Percentiles rank a stretch among this genome's conserved stretches.
phyloP scores from a whole-genome alignment of 2,888 invertebrate genomes.

The Sarcophaga subvicina region DNA sequence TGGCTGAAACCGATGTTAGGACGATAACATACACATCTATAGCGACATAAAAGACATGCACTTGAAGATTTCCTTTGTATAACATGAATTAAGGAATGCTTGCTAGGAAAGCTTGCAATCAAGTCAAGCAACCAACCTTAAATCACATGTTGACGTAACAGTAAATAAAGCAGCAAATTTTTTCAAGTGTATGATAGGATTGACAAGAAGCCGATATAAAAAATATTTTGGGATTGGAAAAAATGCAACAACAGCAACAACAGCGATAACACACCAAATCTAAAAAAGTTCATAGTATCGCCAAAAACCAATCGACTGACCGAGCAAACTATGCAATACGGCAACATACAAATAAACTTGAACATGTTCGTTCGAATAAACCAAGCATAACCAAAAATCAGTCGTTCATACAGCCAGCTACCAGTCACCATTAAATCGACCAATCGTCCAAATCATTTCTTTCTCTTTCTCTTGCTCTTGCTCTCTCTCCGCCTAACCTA shows the following conservation, averaged over 20 bases:
- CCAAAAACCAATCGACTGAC: slow-evolving; percentile 50
- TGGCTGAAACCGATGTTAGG: too few species aligned
- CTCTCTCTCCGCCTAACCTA: slow-evolving; percentile 53
- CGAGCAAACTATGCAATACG: slow-evolving; percentile 48
- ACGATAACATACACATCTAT: too few species aligned
- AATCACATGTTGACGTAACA: too few species aligned
- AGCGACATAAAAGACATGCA: too few species aligned
- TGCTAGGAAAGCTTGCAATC: too few species aligned
- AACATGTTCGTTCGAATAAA: slow-evolving; percentile 32
- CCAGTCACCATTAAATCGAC: slow-evolving; percentile 47
- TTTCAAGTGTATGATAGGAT: slow-evolving; percentile 34
- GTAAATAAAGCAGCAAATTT: neutral
- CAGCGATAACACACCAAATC: neutral
- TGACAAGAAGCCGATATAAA: slow-evolving; percentile 38
- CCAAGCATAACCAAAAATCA: slow-evolving; percentile 63
- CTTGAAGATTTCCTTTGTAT: too few species aligned
- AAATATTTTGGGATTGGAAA: slow-evolving; percentile 33
- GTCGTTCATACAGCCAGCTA: slow-evolving; percentile 10
- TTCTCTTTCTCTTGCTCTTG: too few species aligned
- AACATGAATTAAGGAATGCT: too few species aligned
- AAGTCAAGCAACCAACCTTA: too few species aligned
- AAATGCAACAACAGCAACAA: slow-evolving; percentile 34
- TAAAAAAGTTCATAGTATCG: slow-evolving; percentile 42
- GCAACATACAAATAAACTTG: slow-evolving; percentile 59
- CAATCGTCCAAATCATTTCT: slow-evolving; percentile 67